Conservation (phyloP, 2,888 invertebrate genomes). For the Leptinotarsa rubiginosa region DNA sequence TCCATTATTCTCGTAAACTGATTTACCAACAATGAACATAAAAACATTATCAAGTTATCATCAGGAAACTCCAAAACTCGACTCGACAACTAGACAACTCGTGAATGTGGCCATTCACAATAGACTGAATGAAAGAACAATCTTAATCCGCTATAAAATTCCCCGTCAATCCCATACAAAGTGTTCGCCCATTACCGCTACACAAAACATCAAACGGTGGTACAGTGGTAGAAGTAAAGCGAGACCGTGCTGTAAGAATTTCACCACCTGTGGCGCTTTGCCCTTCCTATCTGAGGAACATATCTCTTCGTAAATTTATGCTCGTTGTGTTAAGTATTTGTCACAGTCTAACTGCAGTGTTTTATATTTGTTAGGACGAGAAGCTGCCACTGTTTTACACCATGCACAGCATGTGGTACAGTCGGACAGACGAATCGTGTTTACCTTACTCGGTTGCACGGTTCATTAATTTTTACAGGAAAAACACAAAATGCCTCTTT, state of each 20-base stretch:
- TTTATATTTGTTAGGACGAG: conserved; percentile 64
- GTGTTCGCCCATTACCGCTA: conserved; percentile 20
- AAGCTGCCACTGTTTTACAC: conserved; percentile 67
- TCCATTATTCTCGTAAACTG: neutral
- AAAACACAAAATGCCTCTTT: no score
- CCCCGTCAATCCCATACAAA: conserved; percentile 24
- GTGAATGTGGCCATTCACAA: conserved; percentile 21
- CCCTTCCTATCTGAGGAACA: conserved; percentile 60
- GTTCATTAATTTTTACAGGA: neutral
- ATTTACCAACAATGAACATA: conserved; percentile 4
- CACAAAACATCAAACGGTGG: conserved; percentile 18
- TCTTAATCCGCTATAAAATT: conserved; percentile 27
- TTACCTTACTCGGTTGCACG: neutral
- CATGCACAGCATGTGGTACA: conserved; percentile 59
- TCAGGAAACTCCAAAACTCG: conserved; percentile 9
- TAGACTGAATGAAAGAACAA: conserved; percentile 30
- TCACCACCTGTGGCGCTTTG: conserved; percentile 55
- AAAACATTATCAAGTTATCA: conserved; percentile 13
- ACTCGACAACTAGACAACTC: conserved; percentile 18
- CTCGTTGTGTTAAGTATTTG: conserved; percentile 64
- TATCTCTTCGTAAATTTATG: conserved; percentile 64
- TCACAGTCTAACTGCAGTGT: conserved; percentile 65
- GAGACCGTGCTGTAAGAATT: conserved; percentile 40
- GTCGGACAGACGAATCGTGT: conserved; percentile 42
- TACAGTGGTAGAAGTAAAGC: conserved; percentile 14